phyloP scores from a whole-genome alignment of 2,113 vertebrate genomes.

The Salminus brasiliensis region DNA sequence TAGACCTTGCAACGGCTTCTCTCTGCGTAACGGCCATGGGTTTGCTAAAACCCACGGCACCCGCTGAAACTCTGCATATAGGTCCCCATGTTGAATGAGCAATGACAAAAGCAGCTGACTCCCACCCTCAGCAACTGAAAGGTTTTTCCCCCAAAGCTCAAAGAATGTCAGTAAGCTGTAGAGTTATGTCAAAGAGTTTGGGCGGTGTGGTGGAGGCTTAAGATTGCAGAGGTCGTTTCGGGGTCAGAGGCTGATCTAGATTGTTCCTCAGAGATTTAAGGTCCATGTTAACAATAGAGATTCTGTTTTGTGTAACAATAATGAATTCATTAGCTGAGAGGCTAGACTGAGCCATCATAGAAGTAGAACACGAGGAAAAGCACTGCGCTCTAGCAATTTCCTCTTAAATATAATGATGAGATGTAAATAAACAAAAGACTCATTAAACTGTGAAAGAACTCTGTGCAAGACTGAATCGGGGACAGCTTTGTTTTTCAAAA shows the following conservation, averaged over 20 bases:
- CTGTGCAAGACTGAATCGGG: too few species aligned
- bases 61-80: too few species aligned
- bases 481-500: too few species aligned
- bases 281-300: constrained; percentile 42
- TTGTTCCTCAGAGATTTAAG: constrained; percentile 25
- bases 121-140: not conserved
- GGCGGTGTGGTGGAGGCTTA: constrained; percentile 18
- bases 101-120: not conserved
- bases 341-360: not conserved
- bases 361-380: constrained; percentile 25
- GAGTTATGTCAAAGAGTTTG: not conserved
- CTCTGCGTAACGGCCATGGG: too few species aligned
- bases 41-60: too few species aligned
- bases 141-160: not conserved
- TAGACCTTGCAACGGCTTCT: too few species aligned
- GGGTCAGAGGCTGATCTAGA: constrained; percentile 42
- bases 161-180: constrained; percentile 11
- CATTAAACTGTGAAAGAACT: not conserved
- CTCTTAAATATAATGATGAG: not conserved
- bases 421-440: not conserved
- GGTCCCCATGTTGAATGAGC: not conserved
- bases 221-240: constrained; percentile 28
- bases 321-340: constrained; percentile 34
- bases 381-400: not conserved
- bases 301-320: constrained; percentile 47